These are phyloP conservation scores for Apantesis nais DNA, from an alignment of 2,888 invertebrate species.

Conservation along the genomic window DNA sequence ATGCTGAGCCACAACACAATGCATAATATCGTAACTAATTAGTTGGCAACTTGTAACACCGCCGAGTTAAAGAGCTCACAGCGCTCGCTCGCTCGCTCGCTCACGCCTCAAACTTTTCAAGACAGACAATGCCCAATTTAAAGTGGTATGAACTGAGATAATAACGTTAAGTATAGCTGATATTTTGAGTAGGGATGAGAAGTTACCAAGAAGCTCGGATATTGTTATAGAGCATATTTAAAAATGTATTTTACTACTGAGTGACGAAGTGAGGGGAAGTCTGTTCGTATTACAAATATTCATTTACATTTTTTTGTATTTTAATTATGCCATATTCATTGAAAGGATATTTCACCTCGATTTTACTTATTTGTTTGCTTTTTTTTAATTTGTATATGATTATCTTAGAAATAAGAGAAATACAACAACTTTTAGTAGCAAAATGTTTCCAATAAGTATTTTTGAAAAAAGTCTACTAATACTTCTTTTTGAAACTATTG, in stretches of 20 bases:
- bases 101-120: conserved; percentile 42
- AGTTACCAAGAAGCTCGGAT: neutral
- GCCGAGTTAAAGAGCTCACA: conserved; percentile 40
- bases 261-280: neutral
- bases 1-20: conserved; percentile 37
- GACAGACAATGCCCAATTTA: conserved; percentile 54
- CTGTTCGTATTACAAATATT: neutral
- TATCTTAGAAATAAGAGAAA: neutral
- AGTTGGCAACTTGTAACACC: conserved; percentile 42
- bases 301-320: neutral
- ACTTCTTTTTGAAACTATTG: neutral
- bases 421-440: no score
- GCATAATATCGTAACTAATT: conserved; percentile 52
- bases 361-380: neutral
- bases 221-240: neutral
- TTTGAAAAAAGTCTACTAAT: neutral
- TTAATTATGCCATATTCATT: no score
- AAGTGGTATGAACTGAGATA: conserved; percentile 54
- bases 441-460: fast-evolving
- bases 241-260: neutral
- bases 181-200: conserved; percentile 32
- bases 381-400: neutral
- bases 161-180: conserved; percentile 51
- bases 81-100: conserved; percentile 21
- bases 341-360: no score